Percentiles rank a stretch among this genome's conserved stretches.
Evolutionary conservation across 2,888 invertebrate species (phyloP).

Genomic region (Drosophila planitibia): DNA sequence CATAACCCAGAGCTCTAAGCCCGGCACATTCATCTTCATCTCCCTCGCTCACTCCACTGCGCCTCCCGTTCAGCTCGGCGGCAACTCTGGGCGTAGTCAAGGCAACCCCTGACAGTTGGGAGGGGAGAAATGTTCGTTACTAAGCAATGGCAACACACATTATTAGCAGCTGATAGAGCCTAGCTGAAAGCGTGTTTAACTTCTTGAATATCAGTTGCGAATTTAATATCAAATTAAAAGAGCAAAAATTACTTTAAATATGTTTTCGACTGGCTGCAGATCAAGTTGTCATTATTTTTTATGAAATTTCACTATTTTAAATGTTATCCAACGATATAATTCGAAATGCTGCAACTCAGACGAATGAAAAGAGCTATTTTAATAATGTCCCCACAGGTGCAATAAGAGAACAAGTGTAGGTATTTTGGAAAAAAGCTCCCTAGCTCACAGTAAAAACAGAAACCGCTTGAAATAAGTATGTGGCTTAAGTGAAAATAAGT

Average conservation of each 20-base stretch:
- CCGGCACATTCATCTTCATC: neutral
- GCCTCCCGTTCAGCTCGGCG: neutral
- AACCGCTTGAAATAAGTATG: neutral
- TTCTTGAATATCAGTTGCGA: neutral
- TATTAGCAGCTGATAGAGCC: slow-evolving; percentile 4
- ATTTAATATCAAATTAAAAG: neutral
- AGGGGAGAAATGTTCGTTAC: neutral
- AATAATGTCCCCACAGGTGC: neutral
- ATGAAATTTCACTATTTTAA: neutral
- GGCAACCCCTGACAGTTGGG: neutral
- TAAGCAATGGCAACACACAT: neutral
- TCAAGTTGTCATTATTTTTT: neutral
- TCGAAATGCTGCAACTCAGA: neutral
- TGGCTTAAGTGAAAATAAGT: neutral
- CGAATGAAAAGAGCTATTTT: neutral
- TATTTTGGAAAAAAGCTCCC: neutral
- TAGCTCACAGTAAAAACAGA: neutral
- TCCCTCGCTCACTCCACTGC: neutral
- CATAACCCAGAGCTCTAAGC: slow-evolving; percentile 19
- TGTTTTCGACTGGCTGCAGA: neutral
- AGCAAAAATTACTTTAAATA: neutral
- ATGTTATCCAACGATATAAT: neutral
- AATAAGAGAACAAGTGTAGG: neutral
- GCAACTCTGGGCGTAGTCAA: slow-evolving; percentile 28
- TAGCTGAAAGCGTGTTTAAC: neutral